Evolutionary conservation across 1,140 invertebrate species (phyloP).

Genomic region (Homarus americanus): DNA sequence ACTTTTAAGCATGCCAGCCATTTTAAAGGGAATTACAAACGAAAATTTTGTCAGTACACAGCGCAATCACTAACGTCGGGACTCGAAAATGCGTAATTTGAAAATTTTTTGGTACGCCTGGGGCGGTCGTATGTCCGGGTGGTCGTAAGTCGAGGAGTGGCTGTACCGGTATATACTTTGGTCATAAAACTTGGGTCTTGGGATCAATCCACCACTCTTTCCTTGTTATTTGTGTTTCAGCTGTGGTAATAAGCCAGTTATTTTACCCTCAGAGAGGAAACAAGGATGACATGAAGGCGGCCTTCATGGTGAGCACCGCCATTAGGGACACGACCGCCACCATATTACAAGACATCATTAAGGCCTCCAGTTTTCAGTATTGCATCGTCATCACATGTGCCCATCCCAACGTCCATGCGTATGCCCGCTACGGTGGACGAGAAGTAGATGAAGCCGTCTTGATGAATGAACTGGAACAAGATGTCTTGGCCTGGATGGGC

Average conservation of each 20-base stretch:
- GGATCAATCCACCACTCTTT: too few relatives aligned
- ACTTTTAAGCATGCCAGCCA: too few relatives aligned
- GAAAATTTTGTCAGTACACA: too few relatives aligned
- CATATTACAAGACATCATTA: constrained; percentile 80
- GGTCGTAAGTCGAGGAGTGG: too few relatives aligned
- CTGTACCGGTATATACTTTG: too few relatives aligned
- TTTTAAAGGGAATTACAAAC: too few relatives aligned
- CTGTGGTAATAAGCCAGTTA: too few relatives aligned
- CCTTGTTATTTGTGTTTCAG: too few relatives aligned
- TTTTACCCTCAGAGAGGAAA: constrained; percentile 37
- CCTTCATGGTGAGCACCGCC: constrained; percentile 82
- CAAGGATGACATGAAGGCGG: constrained; percentile 79
- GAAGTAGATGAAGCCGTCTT: constrained; percentile 76
- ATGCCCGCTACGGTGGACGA: constrained; percentile 75
- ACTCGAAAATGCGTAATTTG: too few relatives aligned
- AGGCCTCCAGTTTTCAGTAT: constrained; percentile 81
- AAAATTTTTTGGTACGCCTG: too few relatives aligned
- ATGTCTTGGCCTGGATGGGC: constrained; percentile 81
- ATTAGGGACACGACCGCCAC: constrained; percentile 79
- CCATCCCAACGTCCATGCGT: constrained; percentile 78
- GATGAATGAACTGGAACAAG: constrained; percentile 79
- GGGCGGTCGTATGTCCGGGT: too few relatives aligned
- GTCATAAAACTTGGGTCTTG: background rate
- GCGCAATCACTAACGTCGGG: too few relatives aligned
- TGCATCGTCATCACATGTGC: constrained; percentile 81